Percentiles rank a stretch among this genome's conserved stretches.
Evolutionary conservation across 2,888 invertebrate genomes (phyloP).

Genomic region (Phalera bucephala): DNA sequence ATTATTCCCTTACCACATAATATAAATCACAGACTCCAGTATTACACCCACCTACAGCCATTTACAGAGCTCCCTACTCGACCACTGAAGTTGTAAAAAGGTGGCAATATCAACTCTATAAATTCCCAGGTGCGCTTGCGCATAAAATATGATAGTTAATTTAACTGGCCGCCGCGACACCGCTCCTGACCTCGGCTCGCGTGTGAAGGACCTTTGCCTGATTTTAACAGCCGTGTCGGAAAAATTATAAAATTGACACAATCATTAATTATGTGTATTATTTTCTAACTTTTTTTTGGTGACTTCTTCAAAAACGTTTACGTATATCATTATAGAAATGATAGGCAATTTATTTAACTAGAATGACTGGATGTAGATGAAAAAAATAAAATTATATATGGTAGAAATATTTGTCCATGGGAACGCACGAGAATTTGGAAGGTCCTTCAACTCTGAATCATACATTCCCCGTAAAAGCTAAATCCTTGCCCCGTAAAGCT

Average conservation of each 20-base stretch:
- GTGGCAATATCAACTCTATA: constrained; percentile 48
- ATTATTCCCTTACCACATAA: too few species aligned
- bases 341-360: neutral
- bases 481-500: too few species aligned
- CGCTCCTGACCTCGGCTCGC: constrained; percentile 21
- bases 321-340: neutral
- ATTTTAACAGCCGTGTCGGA: constrained; percentile 3
- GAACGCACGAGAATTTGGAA: neutral
- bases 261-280: constrained; percentile 1
- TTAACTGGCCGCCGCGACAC: constrained; percentile 36
- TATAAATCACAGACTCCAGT: too few species aligned
- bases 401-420: neutral
- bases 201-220: constrained; percentile 35
- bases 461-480: too few species aligned
- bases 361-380: neutral
- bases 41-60: too few species aligned
- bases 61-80: too few species aligned
- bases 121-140: constrained; percentile 21
- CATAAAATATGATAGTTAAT: constrained; percentile 66
- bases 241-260: constrained; percentile 4
- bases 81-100: too few species aligned
- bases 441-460: too few species aligned
- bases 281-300: neutral
- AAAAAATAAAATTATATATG: neutral
- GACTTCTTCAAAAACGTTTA: constrained; percentile 1